Percentiles rank a stretch among this genome's conserved stretches.
phyloP scores from a whole-genome alignment of 2,797 vertebrate species.

The Oreochromis grahami region DNA sequence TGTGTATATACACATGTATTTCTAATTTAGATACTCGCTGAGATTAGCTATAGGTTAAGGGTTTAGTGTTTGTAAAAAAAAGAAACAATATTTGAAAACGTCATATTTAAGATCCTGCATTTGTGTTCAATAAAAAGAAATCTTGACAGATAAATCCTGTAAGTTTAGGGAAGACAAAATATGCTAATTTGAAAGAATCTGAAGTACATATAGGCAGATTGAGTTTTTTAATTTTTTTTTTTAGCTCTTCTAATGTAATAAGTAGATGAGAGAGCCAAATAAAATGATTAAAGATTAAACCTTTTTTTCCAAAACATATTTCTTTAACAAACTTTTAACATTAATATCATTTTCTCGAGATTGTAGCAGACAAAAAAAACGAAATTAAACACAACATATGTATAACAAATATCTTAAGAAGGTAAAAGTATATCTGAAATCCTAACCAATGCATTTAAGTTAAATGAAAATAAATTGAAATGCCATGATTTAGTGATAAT shows the following conservation, averaged over 20 bases:
- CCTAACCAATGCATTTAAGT: neutral
- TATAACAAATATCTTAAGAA: neutral
- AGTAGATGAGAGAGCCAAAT: neutral
- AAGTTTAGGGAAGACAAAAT: too few relatives aligned
- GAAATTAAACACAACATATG: neutral
- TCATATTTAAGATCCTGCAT: too few relatives aligned
- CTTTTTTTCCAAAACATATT: neutral
- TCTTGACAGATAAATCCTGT: too few relatives aligned
- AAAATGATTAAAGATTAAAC: neutral
- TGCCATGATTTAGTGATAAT: neutral
- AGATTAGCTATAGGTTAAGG: too few relatives aligned
- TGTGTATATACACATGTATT: accelerated
- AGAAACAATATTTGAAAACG: too few relatives aligned
- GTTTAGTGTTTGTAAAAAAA: too few relatives aligned
- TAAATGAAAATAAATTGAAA: neutral
- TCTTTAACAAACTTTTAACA: neutral
- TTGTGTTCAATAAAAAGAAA: too few relatives aligned
- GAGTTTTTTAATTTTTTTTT: neutral
- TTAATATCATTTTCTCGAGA: neutral
- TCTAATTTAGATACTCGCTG: too few relatives aligned
- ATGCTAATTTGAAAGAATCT: too few relatives aligned
- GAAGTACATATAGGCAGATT: neutral
- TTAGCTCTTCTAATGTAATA: neutral
- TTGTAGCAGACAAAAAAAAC: neutral
- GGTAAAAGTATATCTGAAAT: neutral